Base-by-base conservation (phyloP, 2,888 invertebrate genomes). In the Papilio demoleus region DNA sequence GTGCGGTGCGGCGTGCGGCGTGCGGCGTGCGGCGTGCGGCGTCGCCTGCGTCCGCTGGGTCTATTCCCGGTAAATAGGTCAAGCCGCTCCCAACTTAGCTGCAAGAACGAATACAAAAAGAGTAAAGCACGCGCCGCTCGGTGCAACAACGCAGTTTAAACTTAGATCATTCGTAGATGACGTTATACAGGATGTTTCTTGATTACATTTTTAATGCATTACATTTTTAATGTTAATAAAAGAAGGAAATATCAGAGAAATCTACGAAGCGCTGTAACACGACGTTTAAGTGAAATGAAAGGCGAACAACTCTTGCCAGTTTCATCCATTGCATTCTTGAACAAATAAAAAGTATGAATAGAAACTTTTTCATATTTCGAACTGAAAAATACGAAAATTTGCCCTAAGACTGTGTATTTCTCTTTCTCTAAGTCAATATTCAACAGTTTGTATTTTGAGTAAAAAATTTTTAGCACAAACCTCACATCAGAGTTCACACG, bases 21-120 rank as follows among this genome's bases (percentile, higher is more conserved):
- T 80, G 79, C 53, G 62, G 60, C 68, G 72, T 65, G 59, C 64
- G 71, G 73, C 73, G 76, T 74, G 82, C 80, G 85, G 82, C 77
- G 83, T 85, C 84, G 82, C 89, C 87, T 82, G 86, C 80, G 40
- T 40, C 40, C 40, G 40, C 40, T 40, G 40, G 8, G 80, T 85
- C 90, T 92, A 92, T 92, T 92, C 88, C 84, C 84, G 84, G 88
- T 86, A 92, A 90, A 88, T 92, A 76, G 92, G 92, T 90, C 92
- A 92, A 84, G 79, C 83, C 86, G 86, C 79, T 86, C 89, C 89
- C 90, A 89, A 91, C 77, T 92, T 92, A 90, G 91, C 82, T 86
- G 90, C 88, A 90, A 89, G 87, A 91, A 90, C 88, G 83, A 91
- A 90, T 88, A 90, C 92, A 92, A 92, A 92, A 92, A 92, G 90